These are phyloP conservation scores for Actinemys pallida DNA, from an alignment of 2,113 vertebrate species.

Conservation along the genomic window DNA sequence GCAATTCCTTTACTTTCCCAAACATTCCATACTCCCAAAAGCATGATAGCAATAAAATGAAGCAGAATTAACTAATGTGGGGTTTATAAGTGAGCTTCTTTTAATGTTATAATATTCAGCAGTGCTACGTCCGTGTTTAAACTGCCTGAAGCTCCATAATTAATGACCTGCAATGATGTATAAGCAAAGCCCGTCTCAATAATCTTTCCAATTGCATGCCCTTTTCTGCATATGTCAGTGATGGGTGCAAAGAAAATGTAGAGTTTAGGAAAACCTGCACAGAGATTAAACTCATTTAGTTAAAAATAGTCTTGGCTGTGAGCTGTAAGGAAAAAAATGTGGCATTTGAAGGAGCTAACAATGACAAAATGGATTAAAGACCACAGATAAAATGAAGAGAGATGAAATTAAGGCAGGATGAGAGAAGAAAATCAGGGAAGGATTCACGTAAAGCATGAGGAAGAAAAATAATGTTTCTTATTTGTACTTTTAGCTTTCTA, in stretches of 20 bases:
- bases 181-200: neutral
- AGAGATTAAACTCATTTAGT: neutral
- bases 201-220: neutral
- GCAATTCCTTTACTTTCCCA: neutral
- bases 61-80: neutral
- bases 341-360: neutral
- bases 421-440: neutral
- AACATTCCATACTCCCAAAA: fast-evolving
- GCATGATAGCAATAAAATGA: neutral
- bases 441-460: neutral
- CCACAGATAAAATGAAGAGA: neutral
- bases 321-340: neutral
- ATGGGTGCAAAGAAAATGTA: neutral
- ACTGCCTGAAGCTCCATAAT: neutral
- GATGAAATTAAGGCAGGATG: neutral
- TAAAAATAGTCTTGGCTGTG: neutral
- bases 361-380: neutral
- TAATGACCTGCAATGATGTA: neutral
- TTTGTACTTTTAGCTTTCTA: neutral
- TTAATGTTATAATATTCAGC: neutral
- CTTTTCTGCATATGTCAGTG: neutral
- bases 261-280: neutral
- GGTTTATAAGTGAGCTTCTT: neutral
- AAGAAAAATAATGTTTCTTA: neutral
- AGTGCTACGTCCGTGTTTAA: neutral